Percentiles rank a stretch among this genome's conserved stretches.
Conservation (phyloP, 2,888 invertebrate genomes). For the Drosophila emarginata region DNA sequence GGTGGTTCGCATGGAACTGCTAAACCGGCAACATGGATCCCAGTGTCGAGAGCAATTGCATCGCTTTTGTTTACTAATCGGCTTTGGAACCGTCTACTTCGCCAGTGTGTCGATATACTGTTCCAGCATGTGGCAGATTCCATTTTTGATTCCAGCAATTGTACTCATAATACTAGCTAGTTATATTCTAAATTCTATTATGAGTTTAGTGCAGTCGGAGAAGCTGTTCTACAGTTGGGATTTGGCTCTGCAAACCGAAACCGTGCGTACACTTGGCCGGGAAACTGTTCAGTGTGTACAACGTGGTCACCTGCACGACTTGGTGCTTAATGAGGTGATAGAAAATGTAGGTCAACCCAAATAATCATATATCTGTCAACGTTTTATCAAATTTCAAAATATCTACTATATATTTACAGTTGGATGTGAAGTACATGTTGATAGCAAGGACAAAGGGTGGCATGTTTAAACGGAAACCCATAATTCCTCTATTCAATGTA, state of each 20-base stretch:
- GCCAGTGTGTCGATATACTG: conserved; percentile 10
- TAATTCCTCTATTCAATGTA: conserved; percentile 82
- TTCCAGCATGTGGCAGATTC: conserved; percentile 24
- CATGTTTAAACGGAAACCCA: conserved; percentile 74
- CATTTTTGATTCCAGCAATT: conserved; percentile 45
- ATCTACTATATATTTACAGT: conserved; percentile 56
- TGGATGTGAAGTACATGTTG: conserved; percentile 82
- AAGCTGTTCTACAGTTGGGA: conserved; percentile 70
- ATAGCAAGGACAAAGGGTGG: conserved; percentile 80
- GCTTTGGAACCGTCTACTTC: conserved; percentile 44
- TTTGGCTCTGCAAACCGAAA: conserved; percentile 81
- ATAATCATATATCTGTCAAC: background rate
- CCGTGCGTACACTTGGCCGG: conserved; percentile 74
- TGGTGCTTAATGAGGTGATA: conserved; percentile 83
- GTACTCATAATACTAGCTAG: conserved; percentile 34
- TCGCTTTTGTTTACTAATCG: conserved; percentile 37
- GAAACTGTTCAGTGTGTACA: conserved; percentile 79
- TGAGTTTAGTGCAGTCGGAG: conserved; percentile 71
- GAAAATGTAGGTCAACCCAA: conserved; percentile 76
- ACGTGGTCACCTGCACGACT: conserved; percentile 78
- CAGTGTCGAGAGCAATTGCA: conserved; percentile 52
- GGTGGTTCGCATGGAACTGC: conserved; percentile 67
- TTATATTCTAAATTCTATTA: conserved; percentile 50
- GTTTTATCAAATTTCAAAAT: background rate
- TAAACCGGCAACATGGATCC: conserved; percentile 54